A percentile compares a stretch with the other conserved stretches of the same genome.
These are phyloP conservation scores for Crotalus tigris DNA, from an alignment of 2,113 vertebrate genomes.

Conservation along the genomic window DNA sequence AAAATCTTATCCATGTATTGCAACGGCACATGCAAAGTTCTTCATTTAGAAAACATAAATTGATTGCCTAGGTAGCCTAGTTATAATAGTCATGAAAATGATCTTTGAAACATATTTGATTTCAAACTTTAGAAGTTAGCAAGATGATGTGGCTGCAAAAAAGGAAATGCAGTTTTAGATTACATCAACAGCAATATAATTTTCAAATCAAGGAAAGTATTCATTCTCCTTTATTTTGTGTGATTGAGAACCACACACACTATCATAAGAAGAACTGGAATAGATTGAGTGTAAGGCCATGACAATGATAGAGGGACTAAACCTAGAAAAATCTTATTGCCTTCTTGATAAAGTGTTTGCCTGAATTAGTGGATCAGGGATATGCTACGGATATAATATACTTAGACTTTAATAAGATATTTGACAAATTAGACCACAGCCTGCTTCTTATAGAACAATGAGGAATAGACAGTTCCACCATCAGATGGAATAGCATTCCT, in stretches of 20 bases:
- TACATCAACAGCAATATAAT: neutral
- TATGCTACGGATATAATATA: neutral
- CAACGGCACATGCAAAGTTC: neutral
- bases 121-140: neutral
- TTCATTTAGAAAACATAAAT: neutral
- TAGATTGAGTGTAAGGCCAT: neutral
- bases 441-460: neutral
- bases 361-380: neutral
- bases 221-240: neutral
- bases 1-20: neutral
- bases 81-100: neutral
- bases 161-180: neutral
- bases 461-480: neutral
- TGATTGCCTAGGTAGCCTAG: neutral
- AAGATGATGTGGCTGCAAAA: neutral
- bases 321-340: neutral
- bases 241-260: neutral
- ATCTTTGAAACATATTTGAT: neutral
- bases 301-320: neutral
- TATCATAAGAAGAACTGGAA: neutral
- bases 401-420: no score
- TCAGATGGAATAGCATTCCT: neutral
- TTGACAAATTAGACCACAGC: neutral
- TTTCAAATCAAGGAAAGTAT: neutral
- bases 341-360: neutral